Evolutionary conservation across 2,888 invertebrate genomes (phyloP), one percentile per base, ranked within the genome.

Genomic region (Peribatodes rhomboidaria): DNA sequence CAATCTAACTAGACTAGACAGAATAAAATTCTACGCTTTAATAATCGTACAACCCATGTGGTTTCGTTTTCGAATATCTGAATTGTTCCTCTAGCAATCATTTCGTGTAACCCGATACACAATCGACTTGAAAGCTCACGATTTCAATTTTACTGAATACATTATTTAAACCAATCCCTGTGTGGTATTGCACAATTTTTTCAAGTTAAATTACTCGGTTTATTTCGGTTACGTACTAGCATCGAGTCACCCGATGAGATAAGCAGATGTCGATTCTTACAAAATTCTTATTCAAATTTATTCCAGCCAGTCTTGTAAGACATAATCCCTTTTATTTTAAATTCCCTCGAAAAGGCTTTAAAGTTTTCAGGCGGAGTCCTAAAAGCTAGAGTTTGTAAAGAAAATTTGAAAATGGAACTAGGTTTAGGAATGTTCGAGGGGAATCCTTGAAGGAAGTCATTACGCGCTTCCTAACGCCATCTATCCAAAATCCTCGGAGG

Each of bases 401-500:
- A 69, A 74, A 79, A 78, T 80, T 75, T 75, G 70, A 76, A 81
- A 76, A 62, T 73, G 72, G 2, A 35, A 16, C 73, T 72, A 64
- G 69, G 39, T 54, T 65, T 65, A 57, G 65, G 47, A 65, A 65
- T 74, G 79, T 75, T 75, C 69, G 72, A 67, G 74, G 78, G 68
- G 71, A 76, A 72, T 70, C 74, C 76, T 74, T 83, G 81, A 82
- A 80, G 81, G 83, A 82, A 80, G 81, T 81, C 79, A 88, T 90
- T 89, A 88, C 74, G 81, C 78, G 83, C 75, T 85, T 81, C 84
- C 85, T 88, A 92, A 88, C 92, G 92, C 92, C 92, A 92, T 92
- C 92, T 92, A 92, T 90, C 89, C 86, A 70, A 89, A 87, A 88
- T 86, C 89, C 88, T 87, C 84, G 87, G 92, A 92, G 92, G 92